Evolutionary conservation across 2,113 vertebrate species (phyloP).

Genomic region (Corvus moneduloides): DNA sequence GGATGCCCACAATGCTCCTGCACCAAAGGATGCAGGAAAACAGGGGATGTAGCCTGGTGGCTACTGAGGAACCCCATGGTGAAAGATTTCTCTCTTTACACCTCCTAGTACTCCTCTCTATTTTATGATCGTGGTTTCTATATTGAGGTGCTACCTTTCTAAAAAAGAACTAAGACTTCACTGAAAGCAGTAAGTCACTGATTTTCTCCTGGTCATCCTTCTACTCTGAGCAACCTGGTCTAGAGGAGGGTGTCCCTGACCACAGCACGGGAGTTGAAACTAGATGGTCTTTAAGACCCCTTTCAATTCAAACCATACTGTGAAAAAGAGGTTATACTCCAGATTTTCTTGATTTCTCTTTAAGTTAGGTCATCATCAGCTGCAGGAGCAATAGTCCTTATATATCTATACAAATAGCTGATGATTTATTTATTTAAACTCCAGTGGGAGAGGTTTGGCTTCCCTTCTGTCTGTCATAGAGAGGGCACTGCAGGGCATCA

Average conservation of each 20-base stretch:
- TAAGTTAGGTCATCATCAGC: background rate
- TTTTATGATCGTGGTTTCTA: background rate
- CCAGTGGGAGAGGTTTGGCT: background rate
- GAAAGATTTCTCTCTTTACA: background rate
- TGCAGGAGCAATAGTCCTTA: background rate
- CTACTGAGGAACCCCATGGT: rapidly evolving
- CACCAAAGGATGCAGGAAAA: background rate
- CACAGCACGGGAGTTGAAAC: background rate
- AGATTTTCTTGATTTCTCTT: background rate
- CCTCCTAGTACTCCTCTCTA: background rate
- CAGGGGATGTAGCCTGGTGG: background rate
- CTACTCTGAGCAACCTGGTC: background rate
- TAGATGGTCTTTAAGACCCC: background rate
- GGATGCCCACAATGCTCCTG: background rate
- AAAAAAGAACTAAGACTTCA: background rate
- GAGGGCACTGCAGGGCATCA: background rate
- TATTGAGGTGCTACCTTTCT: background rate
- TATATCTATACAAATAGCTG: background rate
- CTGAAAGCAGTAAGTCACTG: background rate
- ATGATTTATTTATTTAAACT: background rate
- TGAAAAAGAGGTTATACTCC: background rate
- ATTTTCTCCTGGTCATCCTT: background rate
- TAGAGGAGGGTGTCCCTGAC: background rate
- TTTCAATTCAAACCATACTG: background rate
- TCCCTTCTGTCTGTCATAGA: background rate